Conservation (phyloP, 2,113 vertebrate genomes). For the Psilopsiagon aurifrons region DNA sequence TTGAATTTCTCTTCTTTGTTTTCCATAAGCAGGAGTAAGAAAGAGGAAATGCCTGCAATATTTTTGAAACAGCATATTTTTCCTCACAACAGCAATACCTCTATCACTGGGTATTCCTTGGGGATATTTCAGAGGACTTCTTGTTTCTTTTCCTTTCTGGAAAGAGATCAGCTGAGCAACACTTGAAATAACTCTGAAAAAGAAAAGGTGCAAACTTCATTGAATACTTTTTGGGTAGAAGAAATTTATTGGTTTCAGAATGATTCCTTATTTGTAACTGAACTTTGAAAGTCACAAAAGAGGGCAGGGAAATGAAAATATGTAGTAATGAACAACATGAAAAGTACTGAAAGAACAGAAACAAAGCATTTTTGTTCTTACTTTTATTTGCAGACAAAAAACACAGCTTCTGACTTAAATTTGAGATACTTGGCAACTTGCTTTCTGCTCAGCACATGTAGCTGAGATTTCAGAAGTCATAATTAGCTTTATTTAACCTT, state of each 20-base stretch:
- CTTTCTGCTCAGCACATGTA: not conserved
- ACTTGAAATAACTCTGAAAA: not conserved
- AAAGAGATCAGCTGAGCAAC: not conserved
- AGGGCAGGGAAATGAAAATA: not conserved
- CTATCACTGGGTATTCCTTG: not conserved
- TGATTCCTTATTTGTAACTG: not conserved
- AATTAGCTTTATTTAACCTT: not conserved
- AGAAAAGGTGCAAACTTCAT: not conserved
- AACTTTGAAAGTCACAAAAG: not conserved
- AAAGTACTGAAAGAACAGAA: not conserved
- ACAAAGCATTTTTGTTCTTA: not conserved
- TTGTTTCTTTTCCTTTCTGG: not conserved
- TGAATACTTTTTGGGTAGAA: not conserved
- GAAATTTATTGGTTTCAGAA: not conserved
- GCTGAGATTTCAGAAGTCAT: not conserved
- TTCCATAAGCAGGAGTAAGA: not conserved
- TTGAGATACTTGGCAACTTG: not conserved
- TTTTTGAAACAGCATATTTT: not conserved
- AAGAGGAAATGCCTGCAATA: not conserved
- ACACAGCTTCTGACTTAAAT: not conserved
- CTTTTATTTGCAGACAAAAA: not conserved
- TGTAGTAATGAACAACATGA: not conserved
- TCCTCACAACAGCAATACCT: not conserved
- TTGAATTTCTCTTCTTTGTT: not conserved
- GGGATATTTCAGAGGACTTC: not conserved